Conservation (phyloP, 2,888 invertebrate species). For the Lasioglossum oenotherae region DNA sequence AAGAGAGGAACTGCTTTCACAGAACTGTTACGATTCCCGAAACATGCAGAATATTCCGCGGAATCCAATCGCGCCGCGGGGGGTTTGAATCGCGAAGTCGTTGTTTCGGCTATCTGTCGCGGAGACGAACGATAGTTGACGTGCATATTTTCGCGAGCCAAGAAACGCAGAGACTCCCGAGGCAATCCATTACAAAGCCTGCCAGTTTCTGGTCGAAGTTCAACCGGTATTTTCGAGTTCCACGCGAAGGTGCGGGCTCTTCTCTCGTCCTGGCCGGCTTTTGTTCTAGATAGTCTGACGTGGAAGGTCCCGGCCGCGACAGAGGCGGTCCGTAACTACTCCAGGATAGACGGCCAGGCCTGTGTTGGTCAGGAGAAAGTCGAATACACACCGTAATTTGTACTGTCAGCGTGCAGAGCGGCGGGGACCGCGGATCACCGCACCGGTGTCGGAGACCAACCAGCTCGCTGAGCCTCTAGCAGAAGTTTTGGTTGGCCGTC, state of each 20-base stretch:
- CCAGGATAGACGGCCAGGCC: not conserved
- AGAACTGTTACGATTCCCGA: too few species aligned
- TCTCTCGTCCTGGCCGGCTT: not conserved
- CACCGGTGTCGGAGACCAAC: slow-evolving; percentile 23
- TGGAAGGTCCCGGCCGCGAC: not conserved
- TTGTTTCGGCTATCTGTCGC: not conserved
- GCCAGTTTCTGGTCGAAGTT: slow-evolving; percentile 2
- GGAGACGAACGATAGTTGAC: not conserved
- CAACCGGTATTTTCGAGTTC: not conserved
- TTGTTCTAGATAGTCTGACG: not conserved
- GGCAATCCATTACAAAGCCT: not conserved
- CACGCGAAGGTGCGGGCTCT: not conserved
- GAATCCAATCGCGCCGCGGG: not conserved
- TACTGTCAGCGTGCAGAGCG: not conserved
- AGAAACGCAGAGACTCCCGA: slow-evolving; percentile 2
- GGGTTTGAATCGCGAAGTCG: not conserved
- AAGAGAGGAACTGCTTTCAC: too few species aligned
- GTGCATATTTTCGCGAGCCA: not conserved
- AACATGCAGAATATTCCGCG: too few species aligned
- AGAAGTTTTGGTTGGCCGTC: slow-evolving; percentile 76
- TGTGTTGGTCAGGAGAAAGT: slow-evolving; percentile 16
- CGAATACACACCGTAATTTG: slow-evolving; percentile 26
- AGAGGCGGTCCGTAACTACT: not conserved
- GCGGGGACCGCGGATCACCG: slow-evolving; percentile 26
- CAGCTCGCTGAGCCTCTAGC: slow-evolving; percentile 50